A percentile compares a stretch with the other conserved stretches of the same genome.
Evolutionary conservation across 1,140 invertebrate genomes (phyloP).

Genomic region (Drosophila pachea): DNA sequence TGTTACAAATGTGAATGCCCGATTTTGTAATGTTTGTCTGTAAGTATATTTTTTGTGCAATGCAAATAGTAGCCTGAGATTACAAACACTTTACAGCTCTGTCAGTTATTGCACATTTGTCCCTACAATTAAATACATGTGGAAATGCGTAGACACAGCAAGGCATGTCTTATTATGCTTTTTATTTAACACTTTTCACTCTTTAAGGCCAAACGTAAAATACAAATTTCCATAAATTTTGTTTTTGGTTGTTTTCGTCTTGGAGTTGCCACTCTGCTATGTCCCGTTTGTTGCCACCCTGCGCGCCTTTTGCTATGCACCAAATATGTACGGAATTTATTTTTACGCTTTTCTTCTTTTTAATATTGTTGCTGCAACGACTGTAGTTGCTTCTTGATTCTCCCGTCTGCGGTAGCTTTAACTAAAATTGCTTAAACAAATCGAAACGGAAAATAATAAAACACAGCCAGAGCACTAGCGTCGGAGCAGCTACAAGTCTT

Average conservation of each 20-base stretch:
- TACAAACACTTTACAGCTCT: conserved; percentile 32
- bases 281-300: conserved; percentile 8
- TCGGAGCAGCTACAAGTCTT: conserved; percentile 70
- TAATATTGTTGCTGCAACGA: conserved; percentile 12
- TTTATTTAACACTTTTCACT: conserved; percentile 12
- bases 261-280: conserved; percentile 13
- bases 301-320: conserved; percentile 35
- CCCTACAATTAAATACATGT: conserved; percentile 4
- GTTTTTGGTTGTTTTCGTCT: neutral
- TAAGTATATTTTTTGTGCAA: conserved; percentile 46
- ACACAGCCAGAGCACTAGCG: conserved; percentile 48
- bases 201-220: conserved; percentile 18
- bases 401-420: neutral
- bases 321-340: neutral
- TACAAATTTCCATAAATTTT: neutral
- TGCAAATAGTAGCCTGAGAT: conserved; percentile 49
- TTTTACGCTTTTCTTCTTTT: conserved; percentile 1
- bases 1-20: conserved; percentile 58
- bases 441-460: conserved; percentile 46
- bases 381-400: conserved; percentile 3
- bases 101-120: conserved; percentile 11
- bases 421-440: conserved; percentile 44
- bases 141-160: neutral
- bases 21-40: conserved; percentile 29
- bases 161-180: neutral